A percentile compares a stretch with the other conserved stretches of the same genome.
phyloP scores from a whole-genome alignment of 2,113 vertebrate species.

The Sardina pilchardus region DNA sequence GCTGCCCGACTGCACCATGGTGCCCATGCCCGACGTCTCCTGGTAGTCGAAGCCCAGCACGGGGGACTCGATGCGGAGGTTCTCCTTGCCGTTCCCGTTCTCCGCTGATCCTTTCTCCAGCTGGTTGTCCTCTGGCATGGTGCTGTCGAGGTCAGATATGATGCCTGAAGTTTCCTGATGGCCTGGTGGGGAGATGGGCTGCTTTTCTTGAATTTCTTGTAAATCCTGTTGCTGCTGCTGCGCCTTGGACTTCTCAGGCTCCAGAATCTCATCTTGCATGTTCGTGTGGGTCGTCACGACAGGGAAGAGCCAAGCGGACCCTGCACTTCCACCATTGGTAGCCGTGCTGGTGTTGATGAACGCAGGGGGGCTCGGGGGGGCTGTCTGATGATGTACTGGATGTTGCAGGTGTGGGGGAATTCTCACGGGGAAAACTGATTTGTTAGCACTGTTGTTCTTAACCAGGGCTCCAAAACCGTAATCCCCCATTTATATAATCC shows the following conservation, averaged over 20 bases:
- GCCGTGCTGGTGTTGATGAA: conserved; percentile 96
- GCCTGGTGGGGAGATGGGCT: conserved; percentile 85
- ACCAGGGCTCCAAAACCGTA: conserved; percentile 99
- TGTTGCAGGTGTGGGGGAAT: conserved; percentile 98
- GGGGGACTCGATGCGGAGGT: conserved; percentile 91
- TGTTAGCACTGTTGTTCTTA: conserved; percentile 97
- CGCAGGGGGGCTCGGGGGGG: conserved; percentile 91
- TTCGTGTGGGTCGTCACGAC: conserved; percentile 87
- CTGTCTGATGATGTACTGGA: conserved; percentile 92
- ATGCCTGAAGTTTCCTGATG: conserved; percentile 87
- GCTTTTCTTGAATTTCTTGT: conserved; percentile 94
- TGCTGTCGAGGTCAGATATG: conserved; percentile 86
- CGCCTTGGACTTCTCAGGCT: conserved; percentile 93
- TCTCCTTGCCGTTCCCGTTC: conserved; percentile 86
- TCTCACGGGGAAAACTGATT: conserved; percentile 96
- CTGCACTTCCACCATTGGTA: conserved; percentile 89
- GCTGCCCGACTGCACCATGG: conserved; percentile 85
- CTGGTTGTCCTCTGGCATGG: conserved; percentile 82
- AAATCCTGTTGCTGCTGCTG: conserved; percentile 83
- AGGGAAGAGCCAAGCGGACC: conserved; percentile 95
- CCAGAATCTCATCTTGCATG: conserved; percentile 99
- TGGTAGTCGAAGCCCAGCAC: conserved; percentile 97
- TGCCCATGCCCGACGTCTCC: conserved; percentile 88
- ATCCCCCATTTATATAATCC: conserved; percentile 96
- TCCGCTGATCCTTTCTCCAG: conserved; percentile 86